Evolutionary conservation across 2,888 invertebrate genomes (phyloP).

Genomic region (Drosophila merina): DNA sequence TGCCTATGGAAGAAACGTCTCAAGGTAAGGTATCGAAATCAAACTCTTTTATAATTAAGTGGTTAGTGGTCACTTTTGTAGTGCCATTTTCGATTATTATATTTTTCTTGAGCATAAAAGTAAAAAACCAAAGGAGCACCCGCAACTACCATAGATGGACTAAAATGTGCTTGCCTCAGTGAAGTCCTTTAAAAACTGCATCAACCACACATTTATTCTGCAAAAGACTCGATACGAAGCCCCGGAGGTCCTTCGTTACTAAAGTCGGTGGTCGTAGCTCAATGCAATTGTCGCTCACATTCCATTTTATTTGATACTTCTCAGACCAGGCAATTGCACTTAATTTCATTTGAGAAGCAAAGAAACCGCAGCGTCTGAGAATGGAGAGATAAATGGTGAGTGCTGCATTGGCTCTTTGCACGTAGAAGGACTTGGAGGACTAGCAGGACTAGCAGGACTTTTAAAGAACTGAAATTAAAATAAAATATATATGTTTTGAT

Average conservation of each 20-base stretch:
- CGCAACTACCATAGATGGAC: background rate
- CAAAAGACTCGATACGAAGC: background rate
- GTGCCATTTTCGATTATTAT: background rate
- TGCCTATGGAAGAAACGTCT: background rate
- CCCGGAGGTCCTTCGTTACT: slow-evolving; percentile 1
- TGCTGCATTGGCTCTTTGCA: background rate
- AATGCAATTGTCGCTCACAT: slow-evolving; percentile 70
- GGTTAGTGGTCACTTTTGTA: background rate
- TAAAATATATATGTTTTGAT: background rate
- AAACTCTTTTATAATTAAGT: background rate
- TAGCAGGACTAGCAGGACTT: background rate
- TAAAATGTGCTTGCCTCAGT: slow-evolving; percentile 1
- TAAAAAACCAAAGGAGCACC: background rate
- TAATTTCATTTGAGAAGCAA: slow-evolving; percentile 55
- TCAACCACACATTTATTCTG: slow-evolving; percentile 60
- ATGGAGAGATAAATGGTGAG: slow-evolving; percentile 11
- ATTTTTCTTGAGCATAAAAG: background rate
- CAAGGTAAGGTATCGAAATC: background rate
- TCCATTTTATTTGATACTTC: slow-evolving; percentile 61
- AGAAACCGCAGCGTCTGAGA: slow-evolving; percentile 8
- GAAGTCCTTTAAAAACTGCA: slow-evolving; percentile 62
- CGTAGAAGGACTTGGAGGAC: slow-evolving; percentile 1
- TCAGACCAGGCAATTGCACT: slow-evolving; percentile 56
- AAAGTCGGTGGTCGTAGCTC: slow-evolving; percentile 58
- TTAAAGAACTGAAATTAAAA: background rate